Conservation (phyloP, 2,113 vertebrate species). For the Bujurquina vittata region DNA sequence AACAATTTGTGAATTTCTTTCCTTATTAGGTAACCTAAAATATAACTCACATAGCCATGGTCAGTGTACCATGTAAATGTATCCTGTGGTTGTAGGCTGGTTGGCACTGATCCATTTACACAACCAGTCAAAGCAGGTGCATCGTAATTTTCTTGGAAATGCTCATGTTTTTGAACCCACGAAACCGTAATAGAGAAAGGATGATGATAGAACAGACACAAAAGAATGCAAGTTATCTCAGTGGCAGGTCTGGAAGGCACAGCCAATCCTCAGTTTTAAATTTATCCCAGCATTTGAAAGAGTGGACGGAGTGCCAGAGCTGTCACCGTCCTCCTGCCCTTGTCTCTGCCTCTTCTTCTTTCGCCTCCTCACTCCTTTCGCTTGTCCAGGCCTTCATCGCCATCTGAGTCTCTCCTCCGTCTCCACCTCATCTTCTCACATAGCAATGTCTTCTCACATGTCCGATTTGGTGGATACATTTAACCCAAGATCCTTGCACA, state of each 20-base stretch:
- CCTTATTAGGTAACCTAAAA: background rate
- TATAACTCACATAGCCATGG: background rate
- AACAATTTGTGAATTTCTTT: background rate
- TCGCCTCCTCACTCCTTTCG: slow-evolving; percentile 18
- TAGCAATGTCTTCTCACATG: slow-evolving; percentile 4
- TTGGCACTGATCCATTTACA: background rate
- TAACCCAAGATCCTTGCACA: slow-evolving; percentile 19
- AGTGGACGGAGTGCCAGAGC: slow-evolving; percentile 46
- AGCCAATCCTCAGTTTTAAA: slow-evolving; percentile 54
- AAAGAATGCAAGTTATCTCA: slow-evolving; percentile 1
- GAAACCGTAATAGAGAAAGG: background rate
- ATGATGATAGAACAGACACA: background rate
- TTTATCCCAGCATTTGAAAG: slow-evolving; percentile 36
- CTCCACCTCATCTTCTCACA: slow-evolving; percentile 31
- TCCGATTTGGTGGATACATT: slow-evolving; percentile 37
- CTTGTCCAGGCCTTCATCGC: slow-evolving; percentile 45
- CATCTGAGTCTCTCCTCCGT: slow-evolving; percentile 12
- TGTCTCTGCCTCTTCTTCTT: slow-evolving; percentile 17
- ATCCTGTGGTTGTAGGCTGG: background rate
- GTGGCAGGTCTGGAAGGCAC: slow-evolving; percentile 5
- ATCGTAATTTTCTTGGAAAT: background rate
- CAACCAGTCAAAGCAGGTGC: background rate
- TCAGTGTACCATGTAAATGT: background rate
- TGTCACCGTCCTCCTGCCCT: slow-evolving; percentile 46
- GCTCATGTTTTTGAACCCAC: background rate